phyloP scores from a whole-genome alignment of 2,113 vertebrate species.

The Cervus canadensis region DNA sequence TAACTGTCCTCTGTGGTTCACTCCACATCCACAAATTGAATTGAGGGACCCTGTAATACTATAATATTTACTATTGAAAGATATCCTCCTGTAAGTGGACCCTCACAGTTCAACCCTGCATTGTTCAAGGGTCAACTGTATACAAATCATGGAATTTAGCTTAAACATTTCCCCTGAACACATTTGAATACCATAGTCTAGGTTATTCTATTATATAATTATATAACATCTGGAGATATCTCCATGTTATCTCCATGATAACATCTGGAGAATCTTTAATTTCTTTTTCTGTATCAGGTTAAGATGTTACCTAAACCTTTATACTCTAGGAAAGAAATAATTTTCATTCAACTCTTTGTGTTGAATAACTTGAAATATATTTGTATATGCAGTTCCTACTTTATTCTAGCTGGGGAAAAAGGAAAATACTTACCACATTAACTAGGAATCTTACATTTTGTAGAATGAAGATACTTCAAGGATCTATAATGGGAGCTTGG shows the following conservation, averaged over 20 bases:
- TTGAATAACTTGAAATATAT: neutral
- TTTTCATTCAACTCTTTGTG: neutral
- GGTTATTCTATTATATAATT: neutral
- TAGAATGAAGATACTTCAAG: neutral
- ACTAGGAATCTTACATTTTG: neutral
- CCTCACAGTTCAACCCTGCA: neutral
- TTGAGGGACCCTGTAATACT: neutral
- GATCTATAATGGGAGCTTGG: neutral
- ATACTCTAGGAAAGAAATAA: neutral
- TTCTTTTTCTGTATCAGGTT: neutral
- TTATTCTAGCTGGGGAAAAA: neutral
- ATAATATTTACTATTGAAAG: neutral
- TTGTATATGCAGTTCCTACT: neutral
- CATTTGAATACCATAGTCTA: neutral
- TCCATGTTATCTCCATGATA: neutral
- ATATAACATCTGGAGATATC: neutral
- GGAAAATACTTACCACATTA: neutral
- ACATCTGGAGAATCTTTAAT: neutral
- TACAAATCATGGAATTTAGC: neutral
- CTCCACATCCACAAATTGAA: neutral
- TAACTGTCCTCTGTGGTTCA: neutral
- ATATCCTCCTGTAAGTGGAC: neutral
- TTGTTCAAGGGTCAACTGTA: neutral
- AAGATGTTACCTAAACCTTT: neutral
- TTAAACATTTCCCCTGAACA: neutral